Evolutionary conservation across 2,888 invertebrate genomes (phyloP).

Genomic region (Lasioglossum calceatum): DNA sequence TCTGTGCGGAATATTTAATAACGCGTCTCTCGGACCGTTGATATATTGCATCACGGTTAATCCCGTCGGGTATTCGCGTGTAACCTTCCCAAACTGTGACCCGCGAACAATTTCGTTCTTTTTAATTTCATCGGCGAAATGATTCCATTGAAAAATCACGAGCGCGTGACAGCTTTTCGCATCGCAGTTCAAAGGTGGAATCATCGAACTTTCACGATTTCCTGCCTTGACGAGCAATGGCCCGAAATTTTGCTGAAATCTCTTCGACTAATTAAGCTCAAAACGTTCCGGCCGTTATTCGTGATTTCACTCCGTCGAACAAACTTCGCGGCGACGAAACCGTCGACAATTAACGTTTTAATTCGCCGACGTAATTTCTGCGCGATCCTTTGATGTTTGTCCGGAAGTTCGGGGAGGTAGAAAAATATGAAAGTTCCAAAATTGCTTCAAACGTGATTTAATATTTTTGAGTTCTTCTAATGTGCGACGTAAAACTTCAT

Average conservation of each 20-base stretch:
- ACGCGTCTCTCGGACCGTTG: background rate
- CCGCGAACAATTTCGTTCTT: slow-evolving; percentile 7
- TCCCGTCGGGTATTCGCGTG: background rate
- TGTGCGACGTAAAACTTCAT: no score
- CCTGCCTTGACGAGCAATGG: background rate
- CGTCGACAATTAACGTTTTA: background rate
- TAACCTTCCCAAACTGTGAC: background rate
- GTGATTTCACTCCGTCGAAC: background rate
- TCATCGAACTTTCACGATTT: background rate
- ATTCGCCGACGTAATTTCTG: background rate
- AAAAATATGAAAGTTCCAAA: background rate
- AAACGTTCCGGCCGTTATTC: background rate
- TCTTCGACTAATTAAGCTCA: slow-evolving; percentile 5
- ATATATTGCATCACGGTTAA: slow-evolving; percentile 10
- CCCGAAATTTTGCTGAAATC: background rate
- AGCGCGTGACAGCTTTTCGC: background rate
- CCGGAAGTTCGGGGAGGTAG: background rate
- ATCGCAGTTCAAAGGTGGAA: background rate
- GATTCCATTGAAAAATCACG: background rate
- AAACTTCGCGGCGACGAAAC: background rate
- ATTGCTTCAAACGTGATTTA: background rate
- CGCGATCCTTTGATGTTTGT: background rate
- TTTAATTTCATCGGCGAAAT: background rate
- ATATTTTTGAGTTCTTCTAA: no score
- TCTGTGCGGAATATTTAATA: slow-evolving; percentile 1